Evolutionary conservation across 2,797 vertebrate species (phyloP).

Genomic region (Pyrocephalus nanus): DNA sequence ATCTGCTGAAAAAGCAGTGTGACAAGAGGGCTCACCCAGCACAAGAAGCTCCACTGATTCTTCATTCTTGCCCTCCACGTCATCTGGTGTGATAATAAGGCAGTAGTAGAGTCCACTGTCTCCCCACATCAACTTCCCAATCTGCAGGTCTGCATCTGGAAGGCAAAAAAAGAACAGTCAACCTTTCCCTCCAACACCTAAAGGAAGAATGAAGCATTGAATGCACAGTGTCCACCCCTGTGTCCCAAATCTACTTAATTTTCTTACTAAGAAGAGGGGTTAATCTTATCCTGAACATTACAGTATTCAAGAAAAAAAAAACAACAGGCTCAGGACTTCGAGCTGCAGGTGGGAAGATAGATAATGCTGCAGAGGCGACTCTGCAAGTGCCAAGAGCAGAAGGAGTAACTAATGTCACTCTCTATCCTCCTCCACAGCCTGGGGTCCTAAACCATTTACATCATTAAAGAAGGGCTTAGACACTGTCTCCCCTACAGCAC

Average conservation of each 20-base stretch:
- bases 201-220: neutral
- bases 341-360: neutral
- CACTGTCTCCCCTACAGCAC: neutral
- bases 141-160: slow-evolving; percentile 92
- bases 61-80: slow-evolving; percentile 93
- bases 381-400: neutral
- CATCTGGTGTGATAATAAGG: slow-evolving; percentile 88
- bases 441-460: neutral
- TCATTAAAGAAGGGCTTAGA: neutral
- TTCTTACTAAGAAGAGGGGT: neutral
- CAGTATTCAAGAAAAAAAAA: neutral
- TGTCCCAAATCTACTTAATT: neutral
- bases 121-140: slow-evolving; percentile 94
- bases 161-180: slow-evolving; percentile 4
- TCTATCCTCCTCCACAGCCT: neutral
- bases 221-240: neutral
- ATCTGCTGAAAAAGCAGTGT: neutral
- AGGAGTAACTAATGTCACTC: neutral
- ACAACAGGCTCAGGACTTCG: neutral
- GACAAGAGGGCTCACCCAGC: slow-evolving; percentile 81
- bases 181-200: neutral
- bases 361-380: neutral
- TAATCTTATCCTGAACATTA: neutral
- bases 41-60: slow-evolving; percentile 92
- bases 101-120: slow-evolving; percentile 97